A percentile compares a stretch with the other conserved stretches of the same genome.
Evolutionary conservation across 64 coral and sea anemone species (phyloP).

Genomic region (Dendronephthya gigantea): DNA sequence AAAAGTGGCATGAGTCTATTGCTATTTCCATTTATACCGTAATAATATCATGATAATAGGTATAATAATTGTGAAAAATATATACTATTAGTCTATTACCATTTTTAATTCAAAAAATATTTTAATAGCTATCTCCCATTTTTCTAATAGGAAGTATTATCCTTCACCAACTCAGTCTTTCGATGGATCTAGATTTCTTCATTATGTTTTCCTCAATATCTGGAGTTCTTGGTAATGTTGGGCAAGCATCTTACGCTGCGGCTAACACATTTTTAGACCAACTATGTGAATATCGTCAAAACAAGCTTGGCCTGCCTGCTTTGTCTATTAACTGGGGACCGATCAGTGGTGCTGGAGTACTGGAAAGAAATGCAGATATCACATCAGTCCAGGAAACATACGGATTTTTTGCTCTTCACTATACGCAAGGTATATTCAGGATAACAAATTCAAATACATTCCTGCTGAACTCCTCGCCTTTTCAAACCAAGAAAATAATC

Average conservation of each 20-base stretch:
- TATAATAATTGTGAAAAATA: no score
- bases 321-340: slow-evolving; percentile 60
- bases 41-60: no score
- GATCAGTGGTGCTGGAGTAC: slow-evolving; percentile 49
- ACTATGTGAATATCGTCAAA: slow-evolving; percentile 43
- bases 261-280: slow-evolving; percentile 52
- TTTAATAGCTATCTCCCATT: no score
- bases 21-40: no score
- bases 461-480: no score
- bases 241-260: slow-evolving; percentile 35
- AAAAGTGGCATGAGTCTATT: no score
- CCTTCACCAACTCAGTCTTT: slow-evolving; percentile 44
- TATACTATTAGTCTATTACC: no score
- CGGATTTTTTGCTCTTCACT: slow-evolving; percentile 16
- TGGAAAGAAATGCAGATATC: slow-evolving; percentile 20
- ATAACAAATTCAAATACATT: no score
- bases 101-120: no score
- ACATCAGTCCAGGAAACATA: not conserved
- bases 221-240: slow-evolving; percentile 38
- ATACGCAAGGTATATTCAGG: not conserved
- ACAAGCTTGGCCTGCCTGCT: slow-evolving; percentile 46
- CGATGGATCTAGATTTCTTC: slow-evolving; percentile 65
- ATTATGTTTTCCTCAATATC: slow-evolving; percentile 57
- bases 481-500: no score
- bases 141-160: slow-evolving; percentile 32